phyloP scores from a whole-genome alignment of 2,113 vertebrate species.

The Pipa parva region DNA sequence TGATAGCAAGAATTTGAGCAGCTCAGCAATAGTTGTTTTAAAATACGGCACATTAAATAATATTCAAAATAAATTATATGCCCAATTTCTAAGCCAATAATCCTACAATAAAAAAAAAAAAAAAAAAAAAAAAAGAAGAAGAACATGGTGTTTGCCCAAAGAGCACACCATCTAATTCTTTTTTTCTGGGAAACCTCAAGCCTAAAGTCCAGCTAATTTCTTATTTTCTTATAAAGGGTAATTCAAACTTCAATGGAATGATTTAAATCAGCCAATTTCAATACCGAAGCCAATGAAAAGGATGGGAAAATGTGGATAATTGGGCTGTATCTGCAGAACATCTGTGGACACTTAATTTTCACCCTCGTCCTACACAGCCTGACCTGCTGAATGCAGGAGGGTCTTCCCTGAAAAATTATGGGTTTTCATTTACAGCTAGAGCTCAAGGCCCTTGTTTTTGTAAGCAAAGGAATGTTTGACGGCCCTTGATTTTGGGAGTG shows the following conservation, averaged over 20 bases:
- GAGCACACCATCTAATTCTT: too few species aligned
- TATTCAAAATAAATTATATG: too few species aligned
- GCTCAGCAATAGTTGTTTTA: too few species aligned
- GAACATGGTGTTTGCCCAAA: too few species aligned
- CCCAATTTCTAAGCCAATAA: too few species aligned
- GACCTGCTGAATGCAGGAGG: slow-evolving; percentile 38
- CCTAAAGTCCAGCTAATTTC: too few species aligned
- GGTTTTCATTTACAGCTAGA: slow-evolving; percentile 27
- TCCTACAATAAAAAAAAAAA: too few species aligned
- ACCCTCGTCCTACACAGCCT: slow-evolving; percentile 39
- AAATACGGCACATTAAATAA: too few species aligned
- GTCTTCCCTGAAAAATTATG: slow-evolving; percentile 40
- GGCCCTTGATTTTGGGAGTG: slow-evolving; percentile 49
- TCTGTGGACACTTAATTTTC: slow-evolving; percentile 39
- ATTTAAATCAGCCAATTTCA: background rate
- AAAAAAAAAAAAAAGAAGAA: too few species aligned
- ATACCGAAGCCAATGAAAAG: slow-evolving; percentile 12
- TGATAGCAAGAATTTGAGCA: too few species aligned
- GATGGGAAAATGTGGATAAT: slow-evolving; percentile 4
- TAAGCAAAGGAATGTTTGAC: slow-evolving; percentile 53
- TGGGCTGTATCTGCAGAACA: slow-evolving; percentile 21
- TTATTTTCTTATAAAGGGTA: background rate
- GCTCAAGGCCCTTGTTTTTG: slow-evolving; percentile 52
- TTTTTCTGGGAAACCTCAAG: too few species aligned
- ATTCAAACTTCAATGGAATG: background rate